These are phyloP conservation scores for Empis livida DNA, from an alignment of 2,888 invertebrate species.

Conservation along the genomic window DNA sequence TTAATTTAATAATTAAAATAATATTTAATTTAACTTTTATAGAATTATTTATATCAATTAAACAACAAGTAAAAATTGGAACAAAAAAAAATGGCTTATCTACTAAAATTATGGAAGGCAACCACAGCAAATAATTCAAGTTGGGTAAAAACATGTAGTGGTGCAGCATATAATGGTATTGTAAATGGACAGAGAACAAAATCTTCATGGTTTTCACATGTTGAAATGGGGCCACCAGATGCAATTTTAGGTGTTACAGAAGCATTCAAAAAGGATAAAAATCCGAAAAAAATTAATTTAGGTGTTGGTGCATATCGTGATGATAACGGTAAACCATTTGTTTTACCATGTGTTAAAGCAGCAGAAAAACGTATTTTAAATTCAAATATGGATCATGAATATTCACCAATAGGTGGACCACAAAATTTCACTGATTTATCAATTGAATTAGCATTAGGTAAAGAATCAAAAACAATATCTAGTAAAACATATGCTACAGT, in stretches of 20 bases:
- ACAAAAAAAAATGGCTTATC: too few relatives aligned
- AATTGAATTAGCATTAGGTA: slow-evolving; percentile 79
- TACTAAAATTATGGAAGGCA: too few relatives aligned
- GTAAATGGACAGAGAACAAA: too few relatives aligned
- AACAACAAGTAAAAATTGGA: too few relatives aligned
- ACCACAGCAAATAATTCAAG: too few relatives aligned
- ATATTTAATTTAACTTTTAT: too few relatives aligned
- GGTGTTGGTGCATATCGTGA: slow-evolving; percentile 96
- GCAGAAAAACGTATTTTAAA: slow-evolving; percentile 65
- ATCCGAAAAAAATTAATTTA: slow-evolving; percentile 91
- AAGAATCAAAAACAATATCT: slow-evolving; percentile 50
- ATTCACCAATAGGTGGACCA: slow-evolving; percentile 81
- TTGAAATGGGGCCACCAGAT: slow-evolving; percentile 96
- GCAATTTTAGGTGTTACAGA: slow-evolving; percentile 96
- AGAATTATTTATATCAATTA: too few relatives aligned
- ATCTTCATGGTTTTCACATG: slow-evolving; percentile 68
- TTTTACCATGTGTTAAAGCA: slow-evolving; percentile 75
- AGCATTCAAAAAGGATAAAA: slow-evolving; percentile 80
- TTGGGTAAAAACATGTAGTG: too few relatives aligned
- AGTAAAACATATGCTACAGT: slow-evolving; percentile 62
- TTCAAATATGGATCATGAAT: slow-evolving; percentile 80
- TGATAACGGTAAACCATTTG: slow-evolving; percentile 91
- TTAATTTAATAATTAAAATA: too few relatives aligned
- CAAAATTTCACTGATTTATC: slow-evolving; percentile 73
- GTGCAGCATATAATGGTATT: too few relatives aligned